Percentiles rank a stretch among this genome's conserved stretches.
Conservation (phyloP, 2,113 vertebrate species). For the Myanophis thanlyinensis region DNA sequence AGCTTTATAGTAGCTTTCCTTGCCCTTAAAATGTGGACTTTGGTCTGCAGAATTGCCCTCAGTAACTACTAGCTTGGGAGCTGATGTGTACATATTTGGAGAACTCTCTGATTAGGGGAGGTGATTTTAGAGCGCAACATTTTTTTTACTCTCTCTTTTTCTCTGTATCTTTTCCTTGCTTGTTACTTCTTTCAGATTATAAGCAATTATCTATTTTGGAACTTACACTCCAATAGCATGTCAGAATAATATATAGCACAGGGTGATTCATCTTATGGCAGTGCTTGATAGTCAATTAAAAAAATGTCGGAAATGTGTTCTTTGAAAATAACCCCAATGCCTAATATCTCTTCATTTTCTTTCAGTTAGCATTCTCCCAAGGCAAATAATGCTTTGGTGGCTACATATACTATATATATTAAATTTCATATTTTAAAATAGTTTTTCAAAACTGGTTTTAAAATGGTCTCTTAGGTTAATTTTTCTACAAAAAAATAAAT, state of each 20-base stretch:
- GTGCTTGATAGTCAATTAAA: not conserved
- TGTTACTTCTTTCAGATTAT: not conserved
- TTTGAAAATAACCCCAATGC: not conserved
- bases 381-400: not conserved
- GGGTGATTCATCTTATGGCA: not conserved
- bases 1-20: not conserved
- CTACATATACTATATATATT: not conserved
- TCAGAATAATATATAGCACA: not conserved
- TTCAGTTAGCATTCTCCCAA: not conserved
- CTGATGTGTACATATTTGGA: not conserved
- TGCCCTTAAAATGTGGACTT: not conserved
- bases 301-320: not conserved
- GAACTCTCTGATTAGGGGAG: not conserved
- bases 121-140: not conserved
- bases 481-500: not conserved
- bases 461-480: not conserved
- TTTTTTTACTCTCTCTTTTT: not conserved
- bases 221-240: not conserved
- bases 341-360: not conserved
- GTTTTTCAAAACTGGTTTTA: not conserved
- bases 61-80: not conserved
- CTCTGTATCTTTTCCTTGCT: not conserved
- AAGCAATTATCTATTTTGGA: not conserved
- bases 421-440: not conserved
- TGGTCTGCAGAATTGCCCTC: not conserved